These are phyloP conservation scores for Camponotus pennsylvanicus DNA, from an alignment of 1,140 invertebrate species.

Conservation along the genomic window DNA sequence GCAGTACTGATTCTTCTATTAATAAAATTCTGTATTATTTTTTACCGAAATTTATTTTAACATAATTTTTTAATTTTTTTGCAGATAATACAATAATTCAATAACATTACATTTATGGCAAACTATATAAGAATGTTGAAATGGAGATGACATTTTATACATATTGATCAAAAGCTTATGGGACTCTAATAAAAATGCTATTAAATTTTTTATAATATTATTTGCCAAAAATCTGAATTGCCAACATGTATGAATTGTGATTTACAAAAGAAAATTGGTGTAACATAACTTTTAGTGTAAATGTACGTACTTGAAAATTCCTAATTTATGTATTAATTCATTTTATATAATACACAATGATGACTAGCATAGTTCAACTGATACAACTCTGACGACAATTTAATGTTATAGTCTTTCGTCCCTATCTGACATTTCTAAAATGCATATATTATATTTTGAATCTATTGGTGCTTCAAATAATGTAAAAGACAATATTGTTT, in stretches of 20 bases:
- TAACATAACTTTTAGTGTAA: neutral
- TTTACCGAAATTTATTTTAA: slow-evolving; percentile 6
- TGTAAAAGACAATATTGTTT: neutral
- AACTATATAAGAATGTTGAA: neutral
- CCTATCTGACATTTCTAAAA: slow-evolving; percentile 80
- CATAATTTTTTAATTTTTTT: neutral
- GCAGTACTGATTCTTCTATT: slow-evolving; percentile 22
- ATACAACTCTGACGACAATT: slow-evolving; percentile 74
- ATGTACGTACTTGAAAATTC: slow-evolving; percentile 23
- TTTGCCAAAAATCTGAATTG: too few relatives aligned
- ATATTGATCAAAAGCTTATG: too few relatives aligned
- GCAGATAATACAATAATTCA: neutral
- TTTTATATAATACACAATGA: slow-evolving; percentile 80
- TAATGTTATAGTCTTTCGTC: slow-evolving; percentile 81
- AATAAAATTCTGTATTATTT: neutral
- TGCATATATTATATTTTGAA: neutral
- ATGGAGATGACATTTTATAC: neutral
- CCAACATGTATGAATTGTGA: neutral
- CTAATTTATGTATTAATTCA: neutral
- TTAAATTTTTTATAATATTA: too few relatives aligned
- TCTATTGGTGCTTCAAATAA: neutral
- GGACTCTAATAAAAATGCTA: too few relatives aligned
- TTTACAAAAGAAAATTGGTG: neutral
- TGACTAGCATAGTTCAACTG: slow-evolving; percentile 80
- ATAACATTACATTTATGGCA: neutral